Evolutionary conservation across 2,888 invertebrate species (phyloP), one percentile per base, ranked within the genome.

Genomic region (Leptinotarsa juncta): DNA sequence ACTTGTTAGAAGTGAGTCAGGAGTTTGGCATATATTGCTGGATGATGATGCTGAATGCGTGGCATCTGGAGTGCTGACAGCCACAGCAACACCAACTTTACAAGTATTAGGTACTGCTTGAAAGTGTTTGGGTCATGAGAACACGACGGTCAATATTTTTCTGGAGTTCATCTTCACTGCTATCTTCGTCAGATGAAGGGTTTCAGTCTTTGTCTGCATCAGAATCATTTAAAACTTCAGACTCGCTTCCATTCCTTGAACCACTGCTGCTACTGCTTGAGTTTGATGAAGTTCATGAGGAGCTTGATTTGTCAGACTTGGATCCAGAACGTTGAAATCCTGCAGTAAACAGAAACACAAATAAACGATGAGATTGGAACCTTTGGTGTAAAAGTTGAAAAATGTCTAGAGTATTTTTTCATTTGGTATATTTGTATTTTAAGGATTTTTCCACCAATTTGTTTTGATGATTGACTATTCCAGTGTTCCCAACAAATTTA

Each of bases 81-180:
- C 4, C 18, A 53, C 18, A 53, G 53, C n/a, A 53, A 53, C 18
- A 18, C n/a, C 0, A 32, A 32, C 7, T 32, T 7, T 2, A 32
- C 53, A 53, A 18, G 7, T 53, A n/a, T 53, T 18, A n/a, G n/a
- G n/a, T n/a, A 18, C 53, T 53, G 53, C 18, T 53, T 53, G 53
- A 53, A 53, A 18, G 18, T 53, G 18, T 53, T 18, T 42, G 42
- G 42, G 51, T 18, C 4, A 57, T 57, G 23, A 20, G 12, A 57
- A 57, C 23, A 57, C 18, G 10, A 57, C 23, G 57, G 18, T 57
- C 23, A 57, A 57, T 57, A 20, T 57, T 20, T 57, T 57, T 57
- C 23, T 57, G 57, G 57, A 23, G 10, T 57, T 57, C 57, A 57
- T 57, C 23, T 57, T 57, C 57, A 57, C 57, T 57, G 23, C 57